Evolutionary conservation across 2,797 vertebrate species (phyloP).

Genomic region (Chrysocyon brachyurus): DNA sequence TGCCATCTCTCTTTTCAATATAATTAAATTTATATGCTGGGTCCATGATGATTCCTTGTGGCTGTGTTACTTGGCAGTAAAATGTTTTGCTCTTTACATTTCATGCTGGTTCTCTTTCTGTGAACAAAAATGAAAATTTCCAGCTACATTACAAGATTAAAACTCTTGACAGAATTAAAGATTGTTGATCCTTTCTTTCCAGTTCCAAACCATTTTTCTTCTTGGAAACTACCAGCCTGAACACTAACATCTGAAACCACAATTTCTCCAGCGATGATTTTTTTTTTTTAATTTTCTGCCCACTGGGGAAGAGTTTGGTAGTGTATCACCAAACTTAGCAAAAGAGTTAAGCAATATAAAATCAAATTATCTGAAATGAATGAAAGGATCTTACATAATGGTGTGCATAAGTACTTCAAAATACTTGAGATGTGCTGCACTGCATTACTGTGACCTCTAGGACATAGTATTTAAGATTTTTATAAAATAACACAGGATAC

Average conservation of each 20-base stretch:
- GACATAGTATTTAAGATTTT: not conserved
- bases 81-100: slow-evolving; percentile 56
- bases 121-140: slow-evolving; percentile 70
- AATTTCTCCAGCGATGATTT: not conserved
- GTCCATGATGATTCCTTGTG: slow-evolving; percentile 46
- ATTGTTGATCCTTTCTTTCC: not conserved
- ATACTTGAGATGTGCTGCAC: not conserved
- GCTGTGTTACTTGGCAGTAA: not conserved
- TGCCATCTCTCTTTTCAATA: not conserved
- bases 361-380: slow-evolving; percentile 20
- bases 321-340: not conserved
- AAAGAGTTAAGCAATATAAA: not conserved
- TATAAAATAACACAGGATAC: not conserved
- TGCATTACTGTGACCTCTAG: not conserved
- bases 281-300: not conserved
- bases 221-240: not conserved
- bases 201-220: slow-evolving; percentile 2
- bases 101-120: slow-evolving; percentile 57
- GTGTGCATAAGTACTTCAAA: not conserved
- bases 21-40: slow-evolving; percentile 68
- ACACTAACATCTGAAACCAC: not conserved
- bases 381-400: not conserved
- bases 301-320: not conserved
- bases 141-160: slow-evolving; percentile 62
- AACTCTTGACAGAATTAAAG: slow-evolving; percentile 63